These are phyloP conservation scores for Ochotona princeps DNA, from an alignment of 2,113 vertebrate species.

Conservation along the genomic window DNA sequence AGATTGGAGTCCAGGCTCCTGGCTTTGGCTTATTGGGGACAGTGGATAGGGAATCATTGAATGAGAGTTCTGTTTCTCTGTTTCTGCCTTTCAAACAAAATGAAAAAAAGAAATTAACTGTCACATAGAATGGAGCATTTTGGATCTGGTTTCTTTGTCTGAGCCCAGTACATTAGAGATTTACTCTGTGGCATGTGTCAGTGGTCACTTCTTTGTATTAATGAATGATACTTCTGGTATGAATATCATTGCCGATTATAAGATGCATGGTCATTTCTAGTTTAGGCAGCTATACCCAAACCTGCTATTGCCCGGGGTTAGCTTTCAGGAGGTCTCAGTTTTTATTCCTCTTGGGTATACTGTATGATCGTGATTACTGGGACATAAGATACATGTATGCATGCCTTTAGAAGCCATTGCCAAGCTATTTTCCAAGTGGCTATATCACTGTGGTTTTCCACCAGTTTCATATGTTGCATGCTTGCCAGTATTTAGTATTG, in stretches of 20 bases:
- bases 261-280: not conserved
- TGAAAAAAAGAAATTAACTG: not conserved
- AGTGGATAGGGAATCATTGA: too few species aligned
- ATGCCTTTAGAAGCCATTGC: not conserved
- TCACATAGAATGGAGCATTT: not conserved
- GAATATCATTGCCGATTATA: not conserved
- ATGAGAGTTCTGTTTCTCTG: too few species aligned
- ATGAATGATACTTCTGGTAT: not conserved
- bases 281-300: not conserved
- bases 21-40: too few species aligned
- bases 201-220: not conserved
- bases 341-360: not conserved
- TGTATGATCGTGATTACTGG: not conserved
- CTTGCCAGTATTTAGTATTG: not conserved
- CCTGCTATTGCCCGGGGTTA: not conserved
- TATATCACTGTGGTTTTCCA: not conserved
- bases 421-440: slow-evolving; percentile 16
- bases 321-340: not conserved
- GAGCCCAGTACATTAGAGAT: not conserved
- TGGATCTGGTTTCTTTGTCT: slow-evolving; percentile 23
- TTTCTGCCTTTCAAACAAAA: too few species aligned
- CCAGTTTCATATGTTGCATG: too few species aligned
- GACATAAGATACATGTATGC: not conserved
- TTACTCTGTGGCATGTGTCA: not conserved
- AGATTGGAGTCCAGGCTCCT: too few species aligned